Percentiles rank a stretch among this genome's conserved stretches.
These are phyloP conservation scores for Masnerella sp. DNA, from an alignment of 2,888 invertebrate species.

Conservation along the genomic window DNA sequence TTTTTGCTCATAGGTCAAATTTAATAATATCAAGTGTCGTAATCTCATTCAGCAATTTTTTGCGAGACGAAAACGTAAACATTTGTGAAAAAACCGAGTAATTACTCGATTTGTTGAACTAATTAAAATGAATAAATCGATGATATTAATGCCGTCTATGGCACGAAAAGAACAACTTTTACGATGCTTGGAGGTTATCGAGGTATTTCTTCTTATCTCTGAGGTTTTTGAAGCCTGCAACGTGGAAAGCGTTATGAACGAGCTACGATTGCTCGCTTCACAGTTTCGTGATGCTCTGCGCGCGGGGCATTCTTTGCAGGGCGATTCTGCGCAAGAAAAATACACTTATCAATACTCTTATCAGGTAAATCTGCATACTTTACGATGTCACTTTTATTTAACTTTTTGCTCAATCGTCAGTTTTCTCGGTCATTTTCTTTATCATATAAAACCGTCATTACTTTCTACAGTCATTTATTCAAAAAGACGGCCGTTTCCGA, in stretches of 20 bases:
- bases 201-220: constrained; percentile 31
- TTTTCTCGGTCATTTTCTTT: background rate
- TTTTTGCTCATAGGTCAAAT: no score
- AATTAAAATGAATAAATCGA: no score
- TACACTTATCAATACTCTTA: constrained; percentile 64
- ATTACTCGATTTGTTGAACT: no score
- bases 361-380: constrained; percentile 68
- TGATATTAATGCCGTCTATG: no score
- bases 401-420: background rate
- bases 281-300: constrained; percentile 71
- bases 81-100: no score
- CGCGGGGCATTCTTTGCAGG: constrained; percentile 68
- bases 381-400: background rate
- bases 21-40: no score
- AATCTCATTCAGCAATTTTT: no score
- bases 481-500: no score
- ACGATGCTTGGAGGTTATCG: constrained; percentile 44
- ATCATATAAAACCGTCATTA: no score
- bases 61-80: no score
- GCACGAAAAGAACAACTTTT: background rate
- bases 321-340: constrained; percentile 68
- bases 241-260: constrained; percentile 41
- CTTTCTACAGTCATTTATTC: no score
- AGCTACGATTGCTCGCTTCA: constrained; percentile 28
- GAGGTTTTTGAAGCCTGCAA: constrained; percentile 31